Base-by-base conservation (phyloP, 2,888 invertebrate genomes). In the Anthophora plumipes region DNA sequence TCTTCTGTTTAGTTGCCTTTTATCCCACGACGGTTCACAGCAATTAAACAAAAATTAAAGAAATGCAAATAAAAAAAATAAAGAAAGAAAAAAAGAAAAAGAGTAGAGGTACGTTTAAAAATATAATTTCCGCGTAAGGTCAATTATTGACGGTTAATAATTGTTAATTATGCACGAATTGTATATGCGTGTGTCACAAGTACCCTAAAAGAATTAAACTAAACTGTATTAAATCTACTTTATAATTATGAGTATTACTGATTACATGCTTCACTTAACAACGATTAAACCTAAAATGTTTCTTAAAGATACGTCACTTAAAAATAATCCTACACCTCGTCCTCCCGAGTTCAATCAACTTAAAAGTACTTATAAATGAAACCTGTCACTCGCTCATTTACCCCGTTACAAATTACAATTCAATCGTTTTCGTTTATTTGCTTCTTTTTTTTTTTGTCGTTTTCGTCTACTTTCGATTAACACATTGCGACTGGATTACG, bases 311-410 rank as follows among this genome's bases (percentile, higher is more conserved):
- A 39, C 12, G 14, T n/a, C 11, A 54, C 14, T 14, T 4, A 60
- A 43, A 43, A 22, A 43, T 22, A 1, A 20, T 22, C 11, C 17
- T 22, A 17, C 22, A 22, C 14, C 20, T 60, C 22, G 22, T 60
- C 60, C 41, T 60, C 60, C 41, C 39, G 41, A 60, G 41, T 60
- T 60, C 12, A 20, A n/a, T 17, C 20, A 60, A 14, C 7, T 39
- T 60, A 60, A 60, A 43, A 43, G 1, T 14, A 1, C 9, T 52
- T 22, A 20, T 6, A 1, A 9, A 52, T 9, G 7, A 22, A 52
- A 52, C 4, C 52, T 52, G 22, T 8, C 48, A 48, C 17, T 6
- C 48, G 6, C 48, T 48, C n/a, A 48, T 48, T 48, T 48, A n/a
- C 48, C 8, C 25, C 9, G 3, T 37, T 17, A 55, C 31, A 20